These are phyloP conservation scores for Drosophila micromelanica DNA, from an alignment of 1,140 invertebrate species.

Conservation along the genomic window DNA sequence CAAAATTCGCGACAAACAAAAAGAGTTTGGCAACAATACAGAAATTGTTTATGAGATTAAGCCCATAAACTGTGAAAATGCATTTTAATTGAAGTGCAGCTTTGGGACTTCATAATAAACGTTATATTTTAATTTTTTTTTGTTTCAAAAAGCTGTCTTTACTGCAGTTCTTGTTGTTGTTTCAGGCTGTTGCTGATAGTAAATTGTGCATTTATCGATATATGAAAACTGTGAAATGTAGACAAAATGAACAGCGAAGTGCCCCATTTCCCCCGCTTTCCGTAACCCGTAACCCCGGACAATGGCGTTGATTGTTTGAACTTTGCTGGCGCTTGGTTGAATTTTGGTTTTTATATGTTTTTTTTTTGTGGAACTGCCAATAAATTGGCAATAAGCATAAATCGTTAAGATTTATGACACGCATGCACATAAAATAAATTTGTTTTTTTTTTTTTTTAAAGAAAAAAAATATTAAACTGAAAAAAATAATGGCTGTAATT, in stretches of 20 bases:
- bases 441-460: slow-evolving; percentile 49
- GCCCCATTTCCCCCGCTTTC: not conserved
- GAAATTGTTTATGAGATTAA: slow-evolving; percentile 83
- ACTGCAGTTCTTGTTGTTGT: slow-evolving; percentile 20
- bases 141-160: slow-evolving; percentile 15
- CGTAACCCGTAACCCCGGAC: slow-evolving; percentile 24
- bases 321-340: slow-evolving; percentile 59
- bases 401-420: slow-evolving; percentile 61
- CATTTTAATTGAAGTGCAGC: slow-evolving; percentile 84
- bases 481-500: slow-evolving; percentile 62
- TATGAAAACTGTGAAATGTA: slow-evolving; percentile 51
- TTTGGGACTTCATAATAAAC: slow-evolving; percentile 78
- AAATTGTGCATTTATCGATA: slow-evolving; percentile 72
- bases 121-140: slow-evolving; percentile 13
- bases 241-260: slow-evolving; percentile 57
- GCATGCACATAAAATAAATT: slow-evolving; percentile 63
- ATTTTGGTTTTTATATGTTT: slow-evolving; percentile 25
- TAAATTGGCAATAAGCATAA: slow-evolving; percentile 78
- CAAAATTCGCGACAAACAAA: slow-evolving; percentile 46
- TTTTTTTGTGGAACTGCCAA: slow-evolving; percentile 47
- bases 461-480: slow-evolving; percentile 14
- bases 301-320: slow-evolving; percentile 80
- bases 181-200: slow-evolving; percentile 61
- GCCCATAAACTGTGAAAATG: slow-evolving; percentile 81
- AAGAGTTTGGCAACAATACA: slow-evolving; percentile 67